Evolutionary conservation across 2,888 invertebrate species (phyloP), one percentile per base, ranked within the genome.

Genomic region (Nymphalis c-album): DNA sequence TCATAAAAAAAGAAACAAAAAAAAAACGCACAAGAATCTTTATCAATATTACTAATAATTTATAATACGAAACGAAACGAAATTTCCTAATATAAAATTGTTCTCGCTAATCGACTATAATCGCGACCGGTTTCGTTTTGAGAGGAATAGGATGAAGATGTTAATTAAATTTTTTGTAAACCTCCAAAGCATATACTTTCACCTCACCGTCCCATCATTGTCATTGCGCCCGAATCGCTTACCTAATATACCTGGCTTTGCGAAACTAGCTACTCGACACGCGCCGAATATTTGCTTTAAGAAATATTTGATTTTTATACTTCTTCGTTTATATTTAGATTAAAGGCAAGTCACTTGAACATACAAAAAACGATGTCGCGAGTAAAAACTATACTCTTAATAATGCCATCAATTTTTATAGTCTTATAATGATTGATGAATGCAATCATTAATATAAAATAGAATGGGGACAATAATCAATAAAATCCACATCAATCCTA

Each of bases 161-260:
- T 68, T 75, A 75, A 74, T 74, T 72, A 66, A 62, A 71, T 74
- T 76, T 75, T 71, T 74, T 71, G 73, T 78, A 75, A 76, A 76
- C 74, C 76, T 76, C 73, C 73, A 78, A 83, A 77, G 76, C 77
- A 79, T 78, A 83, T 85, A 89, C 89, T 90, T 90, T 90, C 89
- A 89, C 88, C 85, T 76, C 74, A 70, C 78, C 76, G 81, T 78
- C 81, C 78, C 80, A 82, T 85, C 85, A 88, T 87, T 89, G 86
- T 86, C 85, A 85, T 82, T 85, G 84, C 80, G 83, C 82, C 83
- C 81, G 82, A 86, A 85, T 81, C 85, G 85, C 85, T 90, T 90
- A 86, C 87, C 87, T 88, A 89, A 88, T 83, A 82, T 80, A 82
- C 58, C 57, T 63, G 59, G 46, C 80, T 71, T 89, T 89, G 87